Conservation (phyloP, 2,797 vertebrate species). For the Parotocinclus haroldoi region DNA sequence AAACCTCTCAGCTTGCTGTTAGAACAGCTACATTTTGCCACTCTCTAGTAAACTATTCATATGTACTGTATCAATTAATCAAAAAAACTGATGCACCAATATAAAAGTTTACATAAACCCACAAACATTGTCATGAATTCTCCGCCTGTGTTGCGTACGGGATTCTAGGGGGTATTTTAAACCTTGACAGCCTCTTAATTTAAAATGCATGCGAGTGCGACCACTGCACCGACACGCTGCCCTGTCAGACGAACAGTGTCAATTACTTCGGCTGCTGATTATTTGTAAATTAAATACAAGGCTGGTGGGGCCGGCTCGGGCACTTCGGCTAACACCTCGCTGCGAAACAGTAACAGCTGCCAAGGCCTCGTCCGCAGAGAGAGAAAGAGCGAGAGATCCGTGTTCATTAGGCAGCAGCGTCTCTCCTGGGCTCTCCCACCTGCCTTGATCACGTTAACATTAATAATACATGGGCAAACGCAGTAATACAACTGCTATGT, state of each 20-base stretch:
- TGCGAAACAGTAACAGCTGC: slow-evolving; percentile 75
- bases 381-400: slow-evolving; percentile 48
- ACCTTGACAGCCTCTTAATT: slow-evolving; percentile 37
- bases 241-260: slow-evolving; percentile 64
- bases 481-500: slow-evolving; percentile 78
- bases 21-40: too few relatives aligned
- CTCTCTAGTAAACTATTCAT: too few relatives aligned
- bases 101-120: too few relatives aligned
- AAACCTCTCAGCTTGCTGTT: too few relatives aligned
- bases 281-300: slow-evolving; percentile 80
- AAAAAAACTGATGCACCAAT: too few relatives aligned
- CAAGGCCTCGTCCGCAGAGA: slow-evolving; percentile 70
- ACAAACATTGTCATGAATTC: slow-evolving; percentile 14
- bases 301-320: slow-evolving; percentile 65
- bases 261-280: slow-evolving; percentile 73
- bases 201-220: slow-evolving; percentile 54
- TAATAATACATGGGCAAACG: slow-evolving; percentile 79
- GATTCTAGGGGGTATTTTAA: slow-evolving; percentile 19
- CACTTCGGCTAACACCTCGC: slow-evolving; percentile 67
- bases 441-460: slow-evolving; percentile 81
- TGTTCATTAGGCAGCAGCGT: slow-evolving; percentile 76
- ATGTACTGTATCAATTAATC: too few relatives aligned
- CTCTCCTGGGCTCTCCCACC: slow-evolving; percentile 79
- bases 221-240: slow-evolving; percentile 57
- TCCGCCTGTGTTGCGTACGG: background rate